Conservation (phyloP, 2,888 invertebrate species). For the Tetrapedia diversipes region DNA sequence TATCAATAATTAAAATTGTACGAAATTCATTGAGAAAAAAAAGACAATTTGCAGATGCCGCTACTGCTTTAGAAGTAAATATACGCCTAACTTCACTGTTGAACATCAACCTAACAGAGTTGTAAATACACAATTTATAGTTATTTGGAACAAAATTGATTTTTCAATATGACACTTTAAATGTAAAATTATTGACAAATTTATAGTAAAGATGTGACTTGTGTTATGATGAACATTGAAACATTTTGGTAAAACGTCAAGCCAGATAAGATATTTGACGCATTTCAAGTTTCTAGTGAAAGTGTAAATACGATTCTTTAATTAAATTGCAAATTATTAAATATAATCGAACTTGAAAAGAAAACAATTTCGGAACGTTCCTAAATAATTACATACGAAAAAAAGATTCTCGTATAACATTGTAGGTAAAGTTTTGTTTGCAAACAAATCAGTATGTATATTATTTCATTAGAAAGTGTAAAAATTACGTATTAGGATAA, state of each 20-base stretch:
- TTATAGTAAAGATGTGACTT: slow-evolving; percentile 30
- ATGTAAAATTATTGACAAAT: slow-evolving; percentile 44
- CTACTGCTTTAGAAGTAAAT: slow-evolving; percentile 21
- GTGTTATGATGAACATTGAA: slow-evolving; percentile 24
- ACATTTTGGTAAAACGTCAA: slow-evolving; percentile 40
- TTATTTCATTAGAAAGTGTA: neutral
- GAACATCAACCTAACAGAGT: slow-evolving; percentile 57
- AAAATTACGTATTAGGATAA: neutral
- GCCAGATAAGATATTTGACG: slow-evolving; percentile 41
- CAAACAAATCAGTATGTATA: slow-evolving; percentile 56
- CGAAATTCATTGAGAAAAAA: neutral
- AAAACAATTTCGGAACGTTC: neutral
- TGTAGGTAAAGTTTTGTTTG: slow-evolving; percentile 41
- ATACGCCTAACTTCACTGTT: slow-evolving; percentile 49
- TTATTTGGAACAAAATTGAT: slow-evolving; percentile 47
- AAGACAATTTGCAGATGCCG: slow-evolving; percentile 34
- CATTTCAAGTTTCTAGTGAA: slow-evolving; percentile 9
- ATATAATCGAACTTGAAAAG: neutral
- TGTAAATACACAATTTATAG: slow-evolving; percentile 48
- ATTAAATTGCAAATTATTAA: slow-evolving; percentile 13
- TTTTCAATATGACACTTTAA: slow-evolving; percentile 27
- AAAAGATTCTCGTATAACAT: neutral
- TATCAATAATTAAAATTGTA: neutral
- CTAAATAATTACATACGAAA: neutral
- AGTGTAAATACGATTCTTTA: slow-evolving; percentile 10